A percentile compares a stretch with the other conserved stretches of the same genome.
These are phyloP conservation scores for Leuctra nigra DNA, from an alignment of 2,888 invertebrate genomes.

Conservation along the genomic window DNA sequence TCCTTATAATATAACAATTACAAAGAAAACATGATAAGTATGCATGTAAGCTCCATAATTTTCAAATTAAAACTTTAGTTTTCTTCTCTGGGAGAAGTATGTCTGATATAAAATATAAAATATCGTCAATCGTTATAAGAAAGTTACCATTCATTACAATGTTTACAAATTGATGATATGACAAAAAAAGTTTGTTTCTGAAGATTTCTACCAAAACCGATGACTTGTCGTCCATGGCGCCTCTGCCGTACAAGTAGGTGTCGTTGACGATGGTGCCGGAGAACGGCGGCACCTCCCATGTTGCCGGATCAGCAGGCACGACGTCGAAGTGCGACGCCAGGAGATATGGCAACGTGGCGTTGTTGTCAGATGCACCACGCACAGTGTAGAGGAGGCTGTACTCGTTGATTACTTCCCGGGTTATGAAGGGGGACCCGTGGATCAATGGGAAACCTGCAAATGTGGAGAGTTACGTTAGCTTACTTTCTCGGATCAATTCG, in stretches of 20 bases:
- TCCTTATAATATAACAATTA: too few species aligned
- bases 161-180: too few species aligned
- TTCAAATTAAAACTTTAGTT: too few species aligned
- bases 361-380: conserved; percentile 34
- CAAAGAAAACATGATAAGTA: too few species aligned
- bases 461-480: conserved; percentile 10
- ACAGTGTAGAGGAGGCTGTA: conserved; percentile 43
- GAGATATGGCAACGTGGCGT: conserved; percentile 40
- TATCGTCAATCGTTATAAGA: background rate
- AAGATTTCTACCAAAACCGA: conserved; percentile 44
- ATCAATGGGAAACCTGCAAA: conserved; percentile 34
- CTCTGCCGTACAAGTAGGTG: conserved; percentile 42
- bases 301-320: conserved; percentile 39
- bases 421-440: conserved; percentile 34
- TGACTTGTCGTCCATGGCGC: conserved; percentile 46
- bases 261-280: conserved; percentile 37
- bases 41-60: too few species aligned
- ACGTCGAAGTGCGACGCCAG: conserved; percentile 46
- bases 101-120: background rate
- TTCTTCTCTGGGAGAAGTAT: too few species aligned
- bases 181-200: too few species aligned
- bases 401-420: conserved; percentile 35
- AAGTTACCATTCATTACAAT: too few species aligned
- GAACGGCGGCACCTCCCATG: conserved; percentile 41
- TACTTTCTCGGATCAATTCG: background rate